A percentile compares a stretch with the other conserved stretches of the same genome.
These are phyloP conservation scores for Oxycera nigricornis DNA, from an alignment of 2,888 invertebrate species.

Conservation along the genomic window DNA sequence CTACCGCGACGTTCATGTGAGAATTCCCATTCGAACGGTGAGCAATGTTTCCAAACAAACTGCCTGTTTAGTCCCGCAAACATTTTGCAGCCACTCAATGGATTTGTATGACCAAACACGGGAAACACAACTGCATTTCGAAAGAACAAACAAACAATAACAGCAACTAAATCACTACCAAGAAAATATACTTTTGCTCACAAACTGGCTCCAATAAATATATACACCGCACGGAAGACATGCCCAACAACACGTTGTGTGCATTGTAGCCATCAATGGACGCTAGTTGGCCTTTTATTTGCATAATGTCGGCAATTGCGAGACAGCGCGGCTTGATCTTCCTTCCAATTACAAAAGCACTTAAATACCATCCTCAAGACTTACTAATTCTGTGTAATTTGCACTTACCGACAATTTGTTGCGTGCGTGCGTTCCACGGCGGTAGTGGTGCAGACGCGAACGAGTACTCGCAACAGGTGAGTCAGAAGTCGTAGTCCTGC, in stretches of 20 bases:
- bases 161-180: neutral
- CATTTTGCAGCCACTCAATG: neutral
- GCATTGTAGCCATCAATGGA: slow-evolving; percentile 14
- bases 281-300: slow-evolving; percentile 26
- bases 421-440: neutral
- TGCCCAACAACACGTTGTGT: neutral
- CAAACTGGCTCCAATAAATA: slow-evolving; percentile 9
- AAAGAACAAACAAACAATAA: slow-evolving; percentile 15
- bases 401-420: slow-evolving; percentile 38
- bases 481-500: slow-evolving; percentile 28
- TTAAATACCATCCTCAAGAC: slow-evolving; percentile 12
- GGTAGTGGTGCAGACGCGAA: neutral
- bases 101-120: neutral
- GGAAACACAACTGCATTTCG: slow-evolving; percentile 12
- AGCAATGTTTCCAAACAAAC: slow-evolving; percentile 26
- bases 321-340: slow-evolving; percentile 21
- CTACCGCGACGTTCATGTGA: neutral
- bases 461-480: slow-evolving; percentile 32
- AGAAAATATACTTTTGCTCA: neutral
- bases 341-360: slow-evolving; percentile 33
- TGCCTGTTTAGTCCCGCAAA: neutral
- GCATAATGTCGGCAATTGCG: slow-evolving; percentile 30
- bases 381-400: slow-evolving; percentile 36
- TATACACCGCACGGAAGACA: slow-evolving; percentile 13
- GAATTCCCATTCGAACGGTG: slow-evolving; percentile 12